Base-by-base conservation (phyloP, 92 coral and sea anemone species). In the Blastomussa wellsi region DNA sequence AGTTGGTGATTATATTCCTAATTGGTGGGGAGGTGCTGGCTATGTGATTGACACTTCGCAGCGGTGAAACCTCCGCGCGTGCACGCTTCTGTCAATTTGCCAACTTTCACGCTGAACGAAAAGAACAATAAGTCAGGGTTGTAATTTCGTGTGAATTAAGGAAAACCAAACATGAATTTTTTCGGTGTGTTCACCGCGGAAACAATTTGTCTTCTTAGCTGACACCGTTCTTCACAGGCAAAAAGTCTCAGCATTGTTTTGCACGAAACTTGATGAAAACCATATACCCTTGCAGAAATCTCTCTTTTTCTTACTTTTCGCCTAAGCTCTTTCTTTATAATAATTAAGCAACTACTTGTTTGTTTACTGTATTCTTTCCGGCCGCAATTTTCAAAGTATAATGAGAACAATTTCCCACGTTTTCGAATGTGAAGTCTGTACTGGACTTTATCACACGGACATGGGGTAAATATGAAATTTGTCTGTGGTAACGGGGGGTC, bases 11-110 rank as follows among this genome's bases (percentile, higher is more conserved):
- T 69, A 75, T 28, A 26, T 87, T 87, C 81, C 44, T 91, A 91
- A 91, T 91, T 79, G 90, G 78, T 33, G 78, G 90, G 94, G 94
- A 75, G 94, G 94, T 76, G 91, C 51, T 57, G 33, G 5, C 15
- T 20, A 29, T 17, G 5, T 22, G 68, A 57, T 20, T 47, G 79
- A 74, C 79, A 60, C 66, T 26, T 74, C 7, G 20, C 73, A 36
- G 68, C 16, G 17, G 41, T 53, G 28, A 4, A 37, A 57, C 39
- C 29, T 32, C 26, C 26, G 28, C 17, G 15, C 48, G 14, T 22
- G 75, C 75, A 35, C 5, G 68, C 36, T 37, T 37, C 66, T 82
- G 86, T 71, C 78, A 35, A 5, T 4, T 37, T 71, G 68, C 78
- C 66, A 82, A 51, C 0, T 26, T 82, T 66, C 36, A 35, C 64